Conservation (phyloP, 30 jellyfish, hydroid and myxozoan species). For the Turritopsis rubra region DNA sequence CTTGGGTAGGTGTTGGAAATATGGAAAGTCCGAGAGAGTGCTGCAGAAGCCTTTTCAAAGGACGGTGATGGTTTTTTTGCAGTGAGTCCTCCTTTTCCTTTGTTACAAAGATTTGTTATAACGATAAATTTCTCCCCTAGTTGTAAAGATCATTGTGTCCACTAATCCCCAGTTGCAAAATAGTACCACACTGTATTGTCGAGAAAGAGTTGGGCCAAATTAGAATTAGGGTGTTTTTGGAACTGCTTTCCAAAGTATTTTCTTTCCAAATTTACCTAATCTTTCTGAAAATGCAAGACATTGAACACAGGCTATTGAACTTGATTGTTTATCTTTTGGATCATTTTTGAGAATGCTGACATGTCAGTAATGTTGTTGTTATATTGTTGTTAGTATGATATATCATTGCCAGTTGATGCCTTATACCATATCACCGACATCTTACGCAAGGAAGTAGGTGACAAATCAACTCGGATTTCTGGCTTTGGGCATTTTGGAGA, state of each 20-base stretch:
- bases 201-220: no score
- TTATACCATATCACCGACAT: conserved; percentile 56
- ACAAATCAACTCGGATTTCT: conserved; percentile 49
- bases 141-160: neutral
- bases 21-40: conserved; percentile 81
- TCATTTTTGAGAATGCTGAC: no score
- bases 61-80: conserved; percentile 69
- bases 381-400: conserved; percentile 87
- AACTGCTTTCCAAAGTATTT: no score
- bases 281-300: no score
- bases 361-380: no score
- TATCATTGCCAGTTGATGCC: conserved; percentile 66
- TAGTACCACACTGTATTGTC: no score
- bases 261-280: no score
- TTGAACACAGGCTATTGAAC: no score
- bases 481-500: conserved; percentile 97
- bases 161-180: no score
- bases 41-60: conserved; percentile 66
- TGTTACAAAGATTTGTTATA: neutral
- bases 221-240: no score
- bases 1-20: conserved; percentile 50
- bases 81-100: neutral
- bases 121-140: neutral
- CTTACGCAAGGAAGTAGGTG: conserved; percentile 34
- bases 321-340: no score